Evolutionary conservation across 2,113 vertebrate genomes (phyloP).

Genomic region (Neolamprologus longior): DNA sequence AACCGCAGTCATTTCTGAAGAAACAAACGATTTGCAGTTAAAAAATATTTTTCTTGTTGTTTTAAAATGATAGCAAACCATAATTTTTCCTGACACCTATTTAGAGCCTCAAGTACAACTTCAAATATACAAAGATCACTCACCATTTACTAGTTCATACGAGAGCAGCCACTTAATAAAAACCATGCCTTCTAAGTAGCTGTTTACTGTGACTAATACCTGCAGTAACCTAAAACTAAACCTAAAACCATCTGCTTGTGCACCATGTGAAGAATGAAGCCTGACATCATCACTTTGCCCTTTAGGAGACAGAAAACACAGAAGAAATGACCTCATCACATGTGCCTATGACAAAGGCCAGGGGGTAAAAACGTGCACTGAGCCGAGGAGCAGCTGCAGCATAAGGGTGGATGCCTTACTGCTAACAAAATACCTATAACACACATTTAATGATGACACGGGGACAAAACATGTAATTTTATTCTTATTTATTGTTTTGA

Average conservation of each 20-base stretch:
- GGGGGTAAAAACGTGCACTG: not conserved
- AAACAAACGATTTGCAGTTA: not conserved
- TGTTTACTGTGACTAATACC: not conserved
- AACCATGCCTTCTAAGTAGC: not conserved
- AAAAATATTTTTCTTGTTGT: rapidly evolving
- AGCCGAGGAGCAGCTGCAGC: not conserved
- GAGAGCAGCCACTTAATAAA: not conserved
- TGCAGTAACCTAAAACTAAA: not conserved
- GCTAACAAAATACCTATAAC: not conserved
- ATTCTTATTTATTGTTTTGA: not conserved
- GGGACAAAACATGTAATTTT: not conserved
- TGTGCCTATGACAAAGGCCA: not conserved
- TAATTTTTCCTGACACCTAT: not conserved
- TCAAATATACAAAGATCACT: not conserved
- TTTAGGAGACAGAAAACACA: not conserved
- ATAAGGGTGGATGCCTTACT: not conserved
- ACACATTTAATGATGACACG: not conserved
- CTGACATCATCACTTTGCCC: not conserved
- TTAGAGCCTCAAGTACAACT: not conserved
- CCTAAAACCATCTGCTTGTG: not conserved
- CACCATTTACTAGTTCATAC: not conserved
- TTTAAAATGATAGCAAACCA: not conserved
- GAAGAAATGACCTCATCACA: not conserved
- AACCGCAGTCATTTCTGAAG: not conserved
- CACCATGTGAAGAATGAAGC: not conserved